Percentiles rank a stretch among this genome's conserved stretches.
phyloP scores from a whole-genome alignment of 2,888 invertebrate species.

The Phalera bucephala region DNA sequence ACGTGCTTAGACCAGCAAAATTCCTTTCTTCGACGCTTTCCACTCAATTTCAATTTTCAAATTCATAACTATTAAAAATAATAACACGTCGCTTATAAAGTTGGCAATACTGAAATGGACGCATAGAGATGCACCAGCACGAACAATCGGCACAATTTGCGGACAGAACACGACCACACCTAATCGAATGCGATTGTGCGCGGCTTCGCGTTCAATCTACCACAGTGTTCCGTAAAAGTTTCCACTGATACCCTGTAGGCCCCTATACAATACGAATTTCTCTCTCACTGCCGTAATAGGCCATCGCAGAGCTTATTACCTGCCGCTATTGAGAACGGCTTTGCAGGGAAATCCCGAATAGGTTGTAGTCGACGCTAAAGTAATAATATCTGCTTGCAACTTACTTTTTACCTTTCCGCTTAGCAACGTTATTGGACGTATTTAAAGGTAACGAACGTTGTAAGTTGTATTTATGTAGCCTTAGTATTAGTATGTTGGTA shows the following conservation, averaged over 20 bases:
- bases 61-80: conserved; percentile 5
- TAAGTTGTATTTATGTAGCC: no score
- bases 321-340: conserved; percentile 79
- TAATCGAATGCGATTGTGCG: conserved; percentile 70
- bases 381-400: conserved; percentile 61
- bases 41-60: no score
- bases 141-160: conserved; percentile 67
- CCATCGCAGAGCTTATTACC: conserved; percentile 79
- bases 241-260: conserved; percentile 57
- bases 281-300: conserved; percentile 70
- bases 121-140: conserved; percentile 10
- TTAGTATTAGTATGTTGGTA: no score
- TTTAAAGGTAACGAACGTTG: no score
- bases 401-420: conserved; percentile 56
- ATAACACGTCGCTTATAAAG: conserved; percentile 7
- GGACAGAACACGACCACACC: conserved; percentile 52
- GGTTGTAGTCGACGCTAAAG: conserved; percentile 67
- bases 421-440: conserved; percentile 40
- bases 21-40: no score
- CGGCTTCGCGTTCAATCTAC: conserved; percentile 51
- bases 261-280: conserved; percentile 67
- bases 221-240: conserved; percentile 59
- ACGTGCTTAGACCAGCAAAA: no score
- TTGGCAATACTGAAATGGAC: conserved; percentile 13
- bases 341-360: conserved; percentile 78